These are phyloP conservation scores for Tholera decimalis DNA, from an alignment of 2,888 invertebrate species.

Conservation along the genomic window DNA sequence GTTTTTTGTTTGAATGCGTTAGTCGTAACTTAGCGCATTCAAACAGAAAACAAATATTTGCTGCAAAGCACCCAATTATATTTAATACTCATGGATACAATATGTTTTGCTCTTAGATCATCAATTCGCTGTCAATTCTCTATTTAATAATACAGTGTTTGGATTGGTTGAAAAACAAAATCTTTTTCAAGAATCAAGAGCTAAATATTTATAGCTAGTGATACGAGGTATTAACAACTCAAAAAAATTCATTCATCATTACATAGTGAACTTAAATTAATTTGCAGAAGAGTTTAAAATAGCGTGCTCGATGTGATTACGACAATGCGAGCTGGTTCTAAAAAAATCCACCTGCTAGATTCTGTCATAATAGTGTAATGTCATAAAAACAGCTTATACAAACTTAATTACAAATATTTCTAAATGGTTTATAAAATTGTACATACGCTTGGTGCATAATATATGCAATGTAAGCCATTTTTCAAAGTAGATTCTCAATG, in stretches of 20 bases:
- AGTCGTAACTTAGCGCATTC: no score
- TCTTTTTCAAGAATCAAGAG: background rate
- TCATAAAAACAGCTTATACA: background rate
- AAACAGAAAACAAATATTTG: no score
- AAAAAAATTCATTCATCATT: no score
- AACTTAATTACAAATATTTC: background rate
- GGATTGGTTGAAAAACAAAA: background rate
- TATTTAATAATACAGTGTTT: no score
- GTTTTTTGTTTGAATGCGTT: no score
- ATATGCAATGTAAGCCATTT: slow-evolving; percentile 12
- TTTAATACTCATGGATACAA: no score
- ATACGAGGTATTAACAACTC: no score
- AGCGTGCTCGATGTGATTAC: no score
- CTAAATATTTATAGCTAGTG: background rate
- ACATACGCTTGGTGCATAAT: background rate
- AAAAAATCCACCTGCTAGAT: background rate
- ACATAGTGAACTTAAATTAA: no score
- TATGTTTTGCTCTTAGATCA: background rate
- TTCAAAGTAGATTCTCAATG: background rate
- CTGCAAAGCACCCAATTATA: no score
- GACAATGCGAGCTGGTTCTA: no score
- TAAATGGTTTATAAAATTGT: background rate
- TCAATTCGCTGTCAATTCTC: background rate
- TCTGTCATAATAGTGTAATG: background rate
- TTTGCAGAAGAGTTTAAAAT: no score